phyloP scores from a whole-genome alignment of 2,888 invertebrate genomes.

The Cheilosia variabilis region DNA sequence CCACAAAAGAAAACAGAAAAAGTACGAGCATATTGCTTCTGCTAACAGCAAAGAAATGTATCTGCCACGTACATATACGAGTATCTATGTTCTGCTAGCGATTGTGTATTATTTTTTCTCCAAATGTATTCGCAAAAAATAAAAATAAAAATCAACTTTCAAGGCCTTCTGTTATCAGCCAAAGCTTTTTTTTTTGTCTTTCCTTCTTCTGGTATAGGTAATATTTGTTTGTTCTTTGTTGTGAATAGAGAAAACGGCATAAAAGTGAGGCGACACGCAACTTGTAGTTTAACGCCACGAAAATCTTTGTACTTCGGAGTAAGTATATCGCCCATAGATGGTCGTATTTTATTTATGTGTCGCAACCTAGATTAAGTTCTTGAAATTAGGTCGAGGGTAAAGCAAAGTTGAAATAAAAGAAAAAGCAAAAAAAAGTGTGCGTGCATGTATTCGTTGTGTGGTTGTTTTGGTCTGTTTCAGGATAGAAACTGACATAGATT shows the following conservation, averaged over 20 bases:
- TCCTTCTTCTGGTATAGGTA: constrained; percentile 14
- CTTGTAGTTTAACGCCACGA: constrained; percentile 14
- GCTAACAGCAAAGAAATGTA: background rate
- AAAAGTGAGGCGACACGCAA: constrained; percentile 37
- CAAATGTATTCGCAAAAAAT: constrained; percentile 21
- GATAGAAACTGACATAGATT: constrained; percentile 36
- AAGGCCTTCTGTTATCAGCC: constrained; percentile 57
- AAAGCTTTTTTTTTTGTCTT: constrained; percentile 27
- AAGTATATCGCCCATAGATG: constrained; percentile 3
- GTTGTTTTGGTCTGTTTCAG: background rate
- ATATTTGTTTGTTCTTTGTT: constrained; percentile 5
- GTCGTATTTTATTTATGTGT: constrained; percentile 15
- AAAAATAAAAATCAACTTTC: constrained; percentile 16
- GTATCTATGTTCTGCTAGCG: background rate
- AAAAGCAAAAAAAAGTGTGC: constrained; percentile 1
- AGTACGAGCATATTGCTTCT: background rate
- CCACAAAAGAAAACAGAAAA: background rate
- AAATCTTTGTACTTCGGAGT: background rate
- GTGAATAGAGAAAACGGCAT: constrained; percentile 8
- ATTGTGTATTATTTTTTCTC: constrained; percentile 8
- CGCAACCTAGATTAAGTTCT: constrained; percentile 41
- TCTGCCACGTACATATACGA: background rate
- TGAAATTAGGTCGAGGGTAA: constrained; percentile 58
- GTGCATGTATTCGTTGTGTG: background rate
- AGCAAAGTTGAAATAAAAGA: constrained; percentile 12